phyloP scores from a whole-genome alignment of 2,797 vertebrate species.

The Amazona finschi region DNA sequence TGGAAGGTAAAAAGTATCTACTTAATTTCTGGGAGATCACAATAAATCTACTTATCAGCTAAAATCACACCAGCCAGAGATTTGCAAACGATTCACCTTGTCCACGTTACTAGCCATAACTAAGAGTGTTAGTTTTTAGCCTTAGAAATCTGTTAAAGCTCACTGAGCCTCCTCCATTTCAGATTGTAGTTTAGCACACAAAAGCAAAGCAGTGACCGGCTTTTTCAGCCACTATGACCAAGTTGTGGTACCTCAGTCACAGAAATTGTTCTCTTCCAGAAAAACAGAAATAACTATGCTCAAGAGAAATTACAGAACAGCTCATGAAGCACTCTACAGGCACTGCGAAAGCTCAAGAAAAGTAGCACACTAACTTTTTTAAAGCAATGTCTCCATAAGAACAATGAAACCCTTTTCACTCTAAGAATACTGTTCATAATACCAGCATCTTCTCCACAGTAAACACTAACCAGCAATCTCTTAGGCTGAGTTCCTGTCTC shows the following conservation, averaged over 20 bases:
- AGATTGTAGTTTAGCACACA: background rate
- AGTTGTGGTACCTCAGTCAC: background rate
- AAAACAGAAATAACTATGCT: background rate
- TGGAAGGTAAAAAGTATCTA: background rate
- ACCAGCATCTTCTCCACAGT: background rate
- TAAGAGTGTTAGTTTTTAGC: too few relatives aligned
- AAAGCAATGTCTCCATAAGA: background rate
- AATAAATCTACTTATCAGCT: background rate
- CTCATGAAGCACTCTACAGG: fast-evolving
- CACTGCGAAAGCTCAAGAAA: background rate
- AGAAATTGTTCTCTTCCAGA: background rate
- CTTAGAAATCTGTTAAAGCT: background rate
- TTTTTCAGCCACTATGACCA: background rate
- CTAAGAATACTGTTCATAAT: background rate
- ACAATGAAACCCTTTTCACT: background rate
- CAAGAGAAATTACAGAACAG: background rate
- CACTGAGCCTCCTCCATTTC: background rate
- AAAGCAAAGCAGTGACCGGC: background rate
- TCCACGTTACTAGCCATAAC: background rate
- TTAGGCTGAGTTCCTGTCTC: background rate
- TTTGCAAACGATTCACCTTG: background rate
- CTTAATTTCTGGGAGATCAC: background rate
- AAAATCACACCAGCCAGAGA: background rate
- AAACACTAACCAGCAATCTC: background rate
- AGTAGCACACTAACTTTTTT: background rate